Evolutionary conservation across 2,888 invertebrate genomes (phyloP).

Genomic region (Melieria crassipennis): DNA sequence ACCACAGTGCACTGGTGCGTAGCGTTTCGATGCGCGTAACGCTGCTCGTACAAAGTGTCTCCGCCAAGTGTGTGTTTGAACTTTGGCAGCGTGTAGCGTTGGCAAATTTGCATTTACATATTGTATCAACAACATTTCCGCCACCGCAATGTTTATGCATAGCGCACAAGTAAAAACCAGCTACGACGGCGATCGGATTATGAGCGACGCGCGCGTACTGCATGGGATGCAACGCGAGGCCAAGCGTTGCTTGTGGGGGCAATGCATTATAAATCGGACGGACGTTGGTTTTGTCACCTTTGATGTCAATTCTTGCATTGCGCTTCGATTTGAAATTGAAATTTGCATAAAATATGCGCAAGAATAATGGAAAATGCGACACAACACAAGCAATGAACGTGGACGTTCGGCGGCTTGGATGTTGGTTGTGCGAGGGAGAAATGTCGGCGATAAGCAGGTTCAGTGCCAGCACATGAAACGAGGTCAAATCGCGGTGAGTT

Average conservation of each 20-base stretch:
- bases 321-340: conserved; percentile 12
- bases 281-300: conserved; percentile 34
- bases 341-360: conserved; percentile 35
- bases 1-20: too few species aligned
- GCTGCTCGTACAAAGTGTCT: too few species aligned
- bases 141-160: conserved; percentile 42
- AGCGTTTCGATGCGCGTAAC: too few species aligned
- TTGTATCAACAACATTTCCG: conserved; percentile 48
- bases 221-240: background rate
- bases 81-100: conserved; percentile 13
- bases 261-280: conserved; percentile 9
- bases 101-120: conserved; percentile 3
- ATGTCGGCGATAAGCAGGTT: too few species aligned
- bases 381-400: background rate
- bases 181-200: background rate
- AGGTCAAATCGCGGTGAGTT: too few species aligned
- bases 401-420: background rate
- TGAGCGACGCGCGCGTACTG: background rate
- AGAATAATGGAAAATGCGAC: background rate
- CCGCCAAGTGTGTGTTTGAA: conserved; percentile 41
- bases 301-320: conserved; percentile 30
- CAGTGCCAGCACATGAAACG: too few species aligned
- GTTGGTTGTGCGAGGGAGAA: conserved; percentile 5
- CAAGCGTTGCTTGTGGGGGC: conserved; percentile 1
- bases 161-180: background rate